Conservation (phyloP, 2,113 vertebrate genomes). For the Bombycilla garrulus region DNA sequence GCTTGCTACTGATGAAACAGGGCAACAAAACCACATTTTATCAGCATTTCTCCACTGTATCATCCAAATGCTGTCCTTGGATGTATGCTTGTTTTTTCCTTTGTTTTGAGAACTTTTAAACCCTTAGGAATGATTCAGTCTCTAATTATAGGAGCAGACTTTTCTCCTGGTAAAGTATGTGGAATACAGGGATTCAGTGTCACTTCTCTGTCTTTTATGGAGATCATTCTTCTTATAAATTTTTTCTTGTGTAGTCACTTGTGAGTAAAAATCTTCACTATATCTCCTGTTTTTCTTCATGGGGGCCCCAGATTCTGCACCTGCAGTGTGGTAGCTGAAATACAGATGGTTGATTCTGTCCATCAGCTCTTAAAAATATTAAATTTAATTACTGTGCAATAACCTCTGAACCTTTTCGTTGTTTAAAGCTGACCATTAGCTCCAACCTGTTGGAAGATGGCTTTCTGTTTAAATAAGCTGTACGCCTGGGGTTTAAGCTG, state of each 20-base stretch:
- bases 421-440: not conserved
- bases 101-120: slow-evolving; percentile 29
- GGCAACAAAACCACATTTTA: not conserved
- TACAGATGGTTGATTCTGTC: not conserved
- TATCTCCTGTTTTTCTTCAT: not conserved
- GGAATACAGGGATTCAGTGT: not conserved
- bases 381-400: not conserved
- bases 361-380: not conserved
- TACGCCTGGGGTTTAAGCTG: not conserved
- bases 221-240: not conserved
- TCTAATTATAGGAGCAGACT: not conserved
- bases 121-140: not conserved
- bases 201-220: not conserved
- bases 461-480: not conserved
- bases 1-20: not conserved
- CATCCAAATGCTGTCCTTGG: not conserved
- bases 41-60: slow-evolving; percentile 17
- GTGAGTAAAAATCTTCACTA: not conserved
- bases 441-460: not conserved
- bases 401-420: not conserved
- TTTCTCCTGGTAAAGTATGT: not conserved
- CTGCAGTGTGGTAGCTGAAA: not conserved
- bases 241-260: not conserved
- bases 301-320: not conserved
- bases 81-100: slow-evolving; percentile 33